Evolutionary conservation across 2,888 invertebrate species (phyloP).

Genomic region (Ornithoptera priamus): DNA sequence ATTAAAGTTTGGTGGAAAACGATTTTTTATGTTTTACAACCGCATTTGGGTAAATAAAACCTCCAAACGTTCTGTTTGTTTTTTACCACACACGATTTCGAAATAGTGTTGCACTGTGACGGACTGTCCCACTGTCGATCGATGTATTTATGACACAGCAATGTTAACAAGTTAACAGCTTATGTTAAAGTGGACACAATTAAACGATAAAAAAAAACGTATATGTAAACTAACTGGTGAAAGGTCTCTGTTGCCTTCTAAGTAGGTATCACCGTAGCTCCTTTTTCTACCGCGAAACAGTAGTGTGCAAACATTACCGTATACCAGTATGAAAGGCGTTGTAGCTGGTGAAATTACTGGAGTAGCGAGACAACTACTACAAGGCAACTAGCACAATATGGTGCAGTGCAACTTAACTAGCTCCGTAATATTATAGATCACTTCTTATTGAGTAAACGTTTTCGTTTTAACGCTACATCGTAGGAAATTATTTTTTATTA

Average conservation of each 20-base stretch:
- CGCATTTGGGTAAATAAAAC: conserved; percentile 76
- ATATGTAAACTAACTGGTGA: background rate
- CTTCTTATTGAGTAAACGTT: too few species aligned
- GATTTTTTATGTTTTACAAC: conserved; percentile 73
- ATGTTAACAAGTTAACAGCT: conserved; percentile 22
- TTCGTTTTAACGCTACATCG: too few species aligned
- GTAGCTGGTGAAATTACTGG: too few species aligned
- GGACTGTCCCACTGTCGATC: conserved; percentile 39
- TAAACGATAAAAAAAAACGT: background rate
- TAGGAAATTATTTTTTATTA: too few species aligned
- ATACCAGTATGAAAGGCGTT: too few species aligned
- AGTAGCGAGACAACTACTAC: too few species aligned
- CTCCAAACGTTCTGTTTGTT: conserved; percentile 63
- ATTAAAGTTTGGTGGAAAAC: conserved; percentile 76
- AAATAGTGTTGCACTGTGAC: conserved; percentile 55
- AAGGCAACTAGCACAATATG: too few species aligned
- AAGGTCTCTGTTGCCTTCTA: background rate
- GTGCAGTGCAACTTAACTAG: too few species aligned
- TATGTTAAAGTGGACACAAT: conserved; percentile 1
- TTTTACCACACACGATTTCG: conserved; percentile 76
- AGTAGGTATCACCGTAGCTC: too few species aligned
- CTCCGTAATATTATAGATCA: too few species aligned
- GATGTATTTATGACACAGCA: conserved; percentile 41
- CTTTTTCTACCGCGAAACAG: too few species aligned
- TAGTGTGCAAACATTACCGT: too few species aligned